phyloP scores from a whole-genome alignment of 2,888 invertebrate species.

The Lapara coniferarum region DNA sequence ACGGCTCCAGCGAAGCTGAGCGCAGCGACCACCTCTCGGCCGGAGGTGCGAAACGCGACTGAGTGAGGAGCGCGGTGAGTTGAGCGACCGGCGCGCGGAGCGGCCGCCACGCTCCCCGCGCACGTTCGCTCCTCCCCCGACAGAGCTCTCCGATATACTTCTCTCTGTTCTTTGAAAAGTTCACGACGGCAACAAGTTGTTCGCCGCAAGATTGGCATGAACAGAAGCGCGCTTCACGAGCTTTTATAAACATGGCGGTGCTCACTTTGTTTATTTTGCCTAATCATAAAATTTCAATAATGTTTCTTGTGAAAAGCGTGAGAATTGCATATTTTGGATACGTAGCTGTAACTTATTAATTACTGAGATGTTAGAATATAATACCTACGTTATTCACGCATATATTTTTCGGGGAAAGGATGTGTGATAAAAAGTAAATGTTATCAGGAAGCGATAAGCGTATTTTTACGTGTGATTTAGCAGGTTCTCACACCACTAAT shows the following conservation, averaged over 20 bases:
- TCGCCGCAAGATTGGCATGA: slow-evolving; percentile 81
- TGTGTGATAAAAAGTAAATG: slow-evolving; percentile 5
- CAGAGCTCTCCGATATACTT: slow-evolving; percentile 62
- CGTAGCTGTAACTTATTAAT: not conserved
- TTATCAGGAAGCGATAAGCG: slow-evolving; percentile 7
- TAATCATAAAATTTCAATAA: slow-evolving; percentile 78
- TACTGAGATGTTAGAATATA: not conserved
- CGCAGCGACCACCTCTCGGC: slow-evolving; percentile 57
- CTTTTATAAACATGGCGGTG: slow-evolving; percentile 82
- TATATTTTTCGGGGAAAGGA: not conserved
- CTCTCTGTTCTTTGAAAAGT: slow-evolving; percentile 71
- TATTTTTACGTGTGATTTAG: slow-evolving; percentile 10
- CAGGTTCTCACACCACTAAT: slow-evolving; percentile 22
- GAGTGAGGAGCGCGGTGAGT: slow-evolving; percentile 68
- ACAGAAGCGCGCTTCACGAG: slow-evolving; percentile 81
- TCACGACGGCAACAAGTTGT: slow-evolving; percentile 83
- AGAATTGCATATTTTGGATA: slow-evolving; percentile 40
- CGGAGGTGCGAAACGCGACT: slow-evolving; percentile 66
- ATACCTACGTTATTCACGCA: not conserved
- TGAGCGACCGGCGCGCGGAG: slow-evolving; percentile 73
- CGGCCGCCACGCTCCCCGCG: slow-evolving; percentile 75
- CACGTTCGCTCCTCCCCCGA: slow-evolving; percentile 77
- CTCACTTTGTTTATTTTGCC: slow-evolving; percentile 80
- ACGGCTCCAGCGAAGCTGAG: slow-evolving; percentile 65
- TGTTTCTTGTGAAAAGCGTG: slow-evolving; percentile 60